Evolutionary conservation across 1,140 invertebrate genomes (phyloP).

Genomic region (Diploscapter pachys): DNA sequence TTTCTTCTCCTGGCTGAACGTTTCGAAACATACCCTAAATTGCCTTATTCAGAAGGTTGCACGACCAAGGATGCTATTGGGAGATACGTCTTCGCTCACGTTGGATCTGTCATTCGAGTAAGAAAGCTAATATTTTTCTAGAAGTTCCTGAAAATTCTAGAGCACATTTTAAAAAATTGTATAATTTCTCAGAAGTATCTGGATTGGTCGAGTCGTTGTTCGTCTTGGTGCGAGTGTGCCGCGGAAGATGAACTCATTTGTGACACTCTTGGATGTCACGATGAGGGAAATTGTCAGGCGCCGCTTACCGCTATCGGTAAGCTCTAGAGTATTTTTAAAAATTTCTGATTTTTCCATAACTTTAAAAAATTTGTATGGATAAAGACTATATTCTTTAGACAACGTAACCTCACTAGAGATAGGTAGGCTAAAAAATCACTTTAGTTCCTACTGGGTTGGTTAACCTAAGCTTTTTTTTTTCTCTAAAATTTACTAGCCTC

Average conservation of each 20-base stretch:
- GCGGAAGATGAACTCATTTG: conserved; percentile 45
- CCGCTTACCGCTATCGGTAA: conserved; percentile 47
- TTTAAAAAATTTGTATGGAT: neutral
- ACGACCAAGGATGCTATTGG: conserved; percentile 32
- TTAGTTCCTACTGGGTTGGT: too few species aligned
- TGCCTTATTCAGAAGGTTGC: conserved; percentile 14
- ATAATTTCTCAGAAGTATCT: conserved; percentile 39
- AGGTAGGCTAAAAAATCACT: too few species aligned
- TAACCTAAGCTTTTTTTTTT: too few species aligned
- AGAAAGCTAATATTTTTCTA: neutral
- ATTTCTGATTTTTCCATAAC: neutral
- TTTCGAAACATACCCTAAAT: too few species aligned
- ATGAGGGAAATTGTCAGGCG: conserved; percentile 45
- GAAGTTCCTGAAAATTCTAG: neutral
- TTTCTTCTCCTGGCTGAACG: too few species aligned
- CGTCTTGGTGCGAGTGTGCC: conserved; percentile 53
- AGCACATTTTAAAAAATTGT: conserved; percentile 1
- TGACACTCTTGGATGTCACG: conserved; percentile 43
- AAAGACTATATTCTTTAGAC: too few species aligned
- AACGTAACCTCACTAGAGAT: too few species aligned
- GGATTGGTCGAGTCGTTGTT: conserved; percentile 53
- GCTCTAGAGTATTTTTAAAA: conserved; percentile 7
- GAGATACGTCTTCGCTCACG: conserved; percentile 27
- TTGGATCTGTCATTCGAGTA: conserved; percentile 32
- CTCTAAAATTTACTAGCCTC: too few species aligned